A percentile compares a stretch with the other conserved stretches of the same genome.
Evolutionary conservation across 2,888 invertebrate genomes (phyloP).

Genomic region (Xanthia togata): DNA sequence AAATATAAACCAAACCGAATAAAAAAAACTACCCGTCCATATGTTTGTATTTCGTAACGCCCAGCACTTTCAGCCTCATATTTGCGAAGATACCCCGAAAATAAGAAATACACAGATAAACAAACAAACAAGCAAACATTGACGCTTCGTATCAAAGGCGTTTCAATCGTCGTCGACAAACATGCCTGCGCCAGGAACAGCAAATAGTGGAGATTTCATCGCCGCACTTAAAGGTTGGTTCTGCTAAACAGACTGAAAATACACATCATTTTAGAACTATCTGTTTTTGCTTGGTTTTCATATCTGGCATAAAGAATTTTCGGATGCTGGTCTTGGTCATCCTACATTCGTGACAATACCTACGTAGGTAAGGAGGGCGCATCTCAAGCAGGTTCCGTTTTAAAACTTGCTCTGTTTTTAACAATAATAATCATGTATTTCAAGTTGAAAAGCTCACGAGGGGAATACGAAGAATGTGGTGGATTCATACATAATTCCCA

Average conservation of each 20-base stretch:
- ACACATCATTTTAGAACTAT: background rate
- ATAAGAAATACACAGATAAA: conserved; percentile 70
- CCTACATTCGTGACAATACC: background rate
- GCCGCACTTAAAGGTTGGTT: conserved; percentile 42
- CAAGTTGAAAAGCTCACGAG: too few relatives aligned
- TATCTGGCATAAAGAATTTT: background rate
- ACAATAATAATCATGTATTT: too few relatives aligned
- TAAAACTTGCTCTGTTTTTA: too few relatives aligned
- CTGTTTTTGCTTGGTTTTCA: background rate
- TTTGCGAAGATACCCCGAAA: conserved; percentile 60
- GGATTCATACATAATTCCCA: too few relatives aligned
- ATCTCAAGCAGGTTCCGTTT: background rate
- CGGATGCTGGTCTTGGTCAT: background rate
- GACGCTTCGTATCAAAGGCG: conserved; percentile 77
- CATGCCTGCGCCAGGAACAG: conserved; percentile 73
- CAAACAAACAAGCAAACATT: conserved; percentile 75
- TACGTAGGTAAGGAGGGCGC: background rate
- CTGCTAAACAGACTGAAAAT: conserved; percentile 20
- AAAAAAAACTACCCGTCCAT: background rate
- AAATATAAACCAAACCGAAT: background rate
- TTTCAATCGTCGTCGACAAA: conserved; percentile 77
- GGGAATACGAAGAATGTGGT: too few relatives aligned
- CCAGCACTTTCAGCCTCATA: conserved; percentile 60
- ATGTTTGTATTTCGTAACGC: conserved; percentile 16
- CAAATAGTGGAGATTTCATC: conserved; percentile 73